Evolutionary conservation across 2,888 invertebrate genomes (phyloP).

Genomic region (Pollenia amentaria): DNA sequence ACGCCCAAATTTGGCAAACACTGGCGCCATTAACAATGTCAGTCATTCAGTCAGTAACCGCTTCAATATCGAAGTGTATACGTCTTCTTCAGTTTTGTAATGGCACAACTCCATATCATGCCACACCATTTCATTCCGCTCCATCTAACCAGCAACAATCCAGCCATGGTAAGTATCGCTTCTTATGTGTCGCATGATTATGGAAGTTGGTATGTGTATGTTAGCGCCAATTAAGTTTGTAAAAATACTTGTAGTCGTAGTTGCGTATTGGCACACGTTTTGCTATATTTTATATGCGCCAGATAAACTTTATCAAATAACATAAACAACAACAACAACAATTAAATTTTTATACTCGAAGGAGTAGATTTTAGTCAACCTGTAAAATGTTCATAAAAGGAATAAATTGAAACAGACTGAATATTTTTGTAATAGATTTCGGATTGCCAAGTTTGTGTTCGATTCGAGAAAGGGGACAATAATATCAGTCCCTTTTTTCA

Average conservation of each 20-base stretch:
- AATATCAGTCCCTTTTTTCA: not conserved
- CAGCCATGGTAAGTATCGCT: slow-evolving; percentile 33
- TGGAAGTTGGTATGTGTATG: slow-evolving; percentile 41
- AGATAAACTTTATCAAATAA: slow-evolving; percentile 24
- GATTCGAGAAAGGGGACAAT: not conserved
- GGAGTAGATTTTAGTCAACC: slow-evolving; percentile 65
- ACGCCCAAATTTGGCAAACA: slow-evolving; percentile 74
- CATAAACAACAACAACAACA: slow-evolving; percentile 10
- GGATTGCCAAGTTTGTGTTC: slow-evolving; percentile 46
- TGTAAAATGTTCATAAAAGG: slow-evolving; percentile 54
- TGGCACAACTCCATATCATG: slow-evolving; percentile 30
- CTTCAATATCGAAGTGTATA: slow-evolving; percentile 43
- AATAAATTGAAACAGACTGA: slow-evolving; percentile 7
- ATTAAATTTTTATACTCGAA: slow-evolving; percentile 45
- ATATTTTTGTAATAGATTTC: not conserved
- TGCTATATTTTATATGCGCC: slow-evolving; percentile 21
- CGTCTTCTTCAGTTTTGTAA: slow-evolving; percentile 57
- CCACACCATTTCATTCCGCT: slow-evolving; percentile 9
- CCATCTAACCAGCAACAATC: slow-evolving; percentile 37
- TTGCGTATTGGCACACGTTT: slow-evolving; percentile 40
- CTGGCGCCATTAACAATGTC: slow-evolving; percentile 73
- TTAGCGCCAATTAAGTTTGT: slow-evolving; percentile 73
- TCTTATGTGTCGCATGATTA: slow-evolving; percentile 38
- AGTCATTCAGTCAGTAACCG: slow-evolving; percentile 50
- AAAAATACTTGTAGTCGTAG: slow-evolving; percentile 13